These are phyloP conservation scores for Ctenomys sociabilis DNA, from an alignment of 2,113 vertebrate species.

Conservation along the genomic window DNA sequence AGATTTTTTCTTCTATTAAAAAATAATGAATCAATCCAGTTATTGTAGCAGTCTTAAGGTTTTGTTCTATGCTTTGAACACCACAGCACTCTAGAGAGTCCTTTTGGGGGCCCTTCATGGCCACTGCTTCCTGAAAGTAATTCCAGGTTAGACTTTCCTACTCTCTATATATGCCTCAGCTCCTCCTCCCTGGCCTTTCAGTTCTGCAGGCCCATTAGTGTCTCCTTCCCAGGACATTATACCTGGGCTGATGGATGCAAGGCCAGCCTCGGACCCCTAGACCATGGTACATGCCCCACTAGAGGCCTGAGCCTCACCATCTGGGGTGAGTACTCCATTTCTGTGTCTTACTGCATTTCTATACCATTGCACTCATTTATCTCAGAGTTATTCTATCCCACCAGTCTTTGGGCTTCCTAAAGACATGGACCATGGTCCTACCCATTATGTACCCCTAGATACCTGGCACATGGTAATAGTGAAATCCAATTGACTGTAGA, in stretches of 20 bases:
- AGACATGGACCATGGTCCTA: not conserved
- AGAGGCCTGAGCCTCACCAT: not conserved
- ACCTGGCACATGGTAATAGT: not conserved
- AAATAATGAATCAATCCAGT: not conserved
- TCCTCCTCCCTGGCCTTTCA: not conserved
- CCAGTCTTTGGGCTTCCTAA: not conserved
- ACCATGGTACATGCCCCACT: accelerated
- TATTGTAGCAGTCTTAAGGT: not conserved
- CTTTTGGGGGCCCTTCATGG: not conserved
- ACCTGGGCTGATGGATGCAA: not conserved
- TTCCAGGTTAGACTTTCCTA: not conserved
- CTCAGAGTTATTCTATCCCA: not conserved
- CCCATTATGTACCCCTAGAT: not conserved
- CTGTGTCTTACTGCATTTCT: not conserved
- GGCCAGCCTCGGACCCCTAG: not conserved
- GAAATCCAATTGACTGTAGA: not conserved
- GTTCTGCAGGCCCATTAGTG: not conserved
- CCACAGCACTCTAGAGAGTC: not conserved
- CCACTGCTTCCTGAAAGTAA: not conserved
- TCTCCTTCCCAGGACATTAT: not conserved
- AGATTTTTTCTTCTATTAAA: conserved; percentile 12
- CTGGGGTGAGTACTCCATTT: accelerated
- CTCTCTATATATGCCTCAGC: not conserved
- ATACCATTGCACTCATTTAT: not conserved
- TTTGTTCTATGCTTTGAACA: not conserved